These are phyloP conservation scores for Osmerus mordax DNA, from an alignment of 2,113 vertebrate genomes.

Conservation along the genomic window DNA sequence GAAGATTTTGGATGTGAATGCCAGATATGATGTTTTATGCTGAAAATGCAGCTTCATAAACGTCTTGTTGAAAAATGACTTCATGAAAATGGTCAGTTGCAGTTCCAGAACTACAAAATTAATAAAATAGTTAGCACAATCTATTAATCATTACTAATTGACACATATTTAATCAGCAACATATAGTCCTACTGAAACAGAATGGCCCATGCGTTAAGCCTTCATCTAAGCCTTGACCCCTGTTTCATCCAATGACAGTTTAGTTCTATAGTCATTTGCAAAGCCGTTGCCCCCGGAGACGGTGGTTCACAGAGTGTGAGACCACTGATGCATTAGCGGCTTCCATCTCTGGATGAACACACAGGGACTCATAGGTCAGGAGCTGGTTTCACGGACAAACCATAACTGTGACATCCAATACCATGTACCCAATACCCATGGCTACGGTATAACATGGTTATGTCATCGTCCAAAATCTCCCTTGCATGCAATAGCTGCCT, in stretches of 20 bases:
- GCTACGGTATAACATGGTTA: not conserved
- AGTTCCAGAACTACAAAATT: too few relatives aligned
- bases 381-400: not conserved
- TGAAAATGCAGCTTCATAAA: too few relatives aligned
- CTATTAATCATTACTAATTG: not conserved
- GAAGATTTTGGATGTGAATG: too few relatives aligned
- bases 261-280: not conserved
- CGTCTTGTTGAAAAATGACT: too few relatives aligned
- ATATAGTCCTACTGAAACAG: too few relatives aligned
- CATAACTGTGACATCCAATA: not conserved
- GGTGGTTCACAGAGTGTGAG: not conserved
- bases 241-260: conserved; percentile 9
- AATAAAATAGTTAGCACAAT: not conserved
- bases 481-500: not conserved
- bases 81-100: too few relatives aligned
- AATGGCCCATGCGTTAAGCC: not conserved
- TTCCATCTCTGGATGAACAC: not conserved
- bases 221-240: not conserved
- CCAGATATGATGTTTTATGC: too few relatives aligned
- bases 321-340: not conserved
- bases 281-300: not conserved
- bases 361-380: not conserved
- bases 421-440: not conserved
- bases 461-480: not conserved
- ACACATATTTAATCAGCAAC: not conserved